Percentiles rank a stretch among this genome's conserved stretches.
Conservation (phyloP, 2,888 invertebrate genomes). For the Chymomyza caudatula region DNA sequence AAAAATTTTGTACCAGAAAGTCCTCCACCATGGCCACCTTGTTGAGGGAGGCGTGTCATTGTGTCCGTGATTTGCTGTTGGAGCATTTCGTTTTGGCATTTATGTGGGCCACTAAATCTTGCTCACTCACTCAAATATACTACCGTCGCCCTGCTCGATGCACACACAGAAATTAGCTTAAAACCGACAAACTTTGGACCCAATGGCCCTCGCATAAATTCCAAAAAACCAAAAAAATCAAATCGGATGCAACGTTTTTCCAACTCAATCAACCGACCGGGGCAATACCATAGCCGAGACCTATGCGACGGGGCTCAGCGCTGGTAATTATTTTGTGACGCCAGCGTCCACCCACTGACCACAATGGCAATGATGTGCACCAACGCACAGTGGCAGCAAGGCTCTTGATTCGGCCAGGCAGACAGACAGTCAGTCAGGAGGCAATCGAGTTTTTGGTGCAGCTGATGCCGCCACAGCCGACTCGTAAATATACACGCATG, state of each 20-base stretch:
- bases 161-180: conserved; percentile 60
- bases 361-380: conserved; percentile 28
- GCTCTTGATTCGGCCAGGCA: neutral
- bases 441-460: conserved; percentile 72
- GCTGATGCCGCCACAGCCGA: conserved; percentile 69
- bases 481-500: conserved; percentile 74
- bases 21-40: conserved; percentile 8
- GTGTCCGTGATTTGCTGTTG: conserved; percentile 65
- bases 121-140: conserved; percentile 65
- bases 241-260: conserved; percentile 71
- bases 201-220: conserved; percentile 64
- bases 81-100: conserved; percentile 71
- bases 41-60: conserved; percentile 64
- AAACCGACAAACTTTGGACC: conserved; percentile 64
- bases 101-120: conserved; percentile 72
- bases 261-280: conserved; percentile 72
- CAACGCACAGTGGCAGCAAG: conserved; percentile 21
- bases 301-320: conserved; percentile 47
- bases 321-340: conserved; percentile 70
- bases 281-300: conserved; percentile 27
- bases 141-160: neutral
- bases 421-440: conserved; percentile 5
- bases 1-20: conserved; percentile 25
- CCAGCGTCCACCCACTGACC: conserved; percentile 34
- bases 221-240: conserved; percentile 54